Percentiles rank a stretch among this genome's conserved stretches.
Conservation (phyloP, 2,113 vertebrate species). For the Gymnobelideus leadbeateri region DNA sequence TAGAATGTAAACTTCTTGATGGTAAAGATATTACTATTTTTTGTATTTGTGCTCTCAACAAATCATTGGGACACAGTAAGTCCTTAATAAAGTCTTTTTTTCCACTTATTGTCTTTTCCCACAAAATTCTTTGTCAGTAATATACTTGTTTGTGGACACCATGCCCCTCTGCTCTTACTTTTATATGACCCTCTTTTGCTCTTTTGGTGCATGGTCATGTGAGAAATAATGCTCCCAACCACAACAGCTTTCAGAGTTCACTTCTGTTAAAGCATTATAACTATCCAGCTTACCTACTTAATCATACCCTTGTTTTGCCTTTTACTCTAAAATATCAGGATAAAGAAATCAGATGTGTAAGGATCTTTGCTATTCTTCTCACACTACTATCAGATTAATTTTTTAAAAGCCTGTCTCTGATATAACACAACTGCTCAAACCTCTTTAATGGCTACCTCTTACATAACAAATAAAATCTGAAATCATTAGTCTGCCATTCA, state of each 20-base stretch:
- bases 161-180: not conserved
- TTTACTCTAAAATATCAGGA: slow-evolving; percentile 11
- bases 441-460: not conserved
- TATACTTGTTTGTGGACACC: not conserved
- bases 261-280: not conserved
- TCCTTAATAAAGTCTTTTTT: not conserved
- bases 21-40: not conserved
- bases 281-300: not conserved
- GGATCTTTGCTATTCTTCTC: not conserved
- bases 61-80: not conserved
- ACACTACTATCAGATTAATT: not conserved
- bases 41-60: not conserved
- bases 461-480: not conserved
- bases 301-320: not conserved
- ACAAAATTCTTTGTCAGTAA: not conserved
- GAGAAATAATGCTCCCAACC: slow-evolving; percentile 39
- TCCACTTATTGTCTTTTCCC: not conserved
- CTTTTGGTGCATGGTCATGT: not conserved
- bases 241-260: not conserved
- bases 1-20: not conserved
- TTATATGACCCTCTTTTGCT: not conserved
- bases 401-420: not conserved
- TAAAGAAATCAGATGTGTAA: not conserved
- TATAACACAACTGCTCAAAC: not conserved
- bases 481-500: not conserved